These are phyloP conservation scores for Brassicogethes aeneus DNA, from an alignment of 2,888 invertebrate species.

Conservation along the genomic window DNA sequence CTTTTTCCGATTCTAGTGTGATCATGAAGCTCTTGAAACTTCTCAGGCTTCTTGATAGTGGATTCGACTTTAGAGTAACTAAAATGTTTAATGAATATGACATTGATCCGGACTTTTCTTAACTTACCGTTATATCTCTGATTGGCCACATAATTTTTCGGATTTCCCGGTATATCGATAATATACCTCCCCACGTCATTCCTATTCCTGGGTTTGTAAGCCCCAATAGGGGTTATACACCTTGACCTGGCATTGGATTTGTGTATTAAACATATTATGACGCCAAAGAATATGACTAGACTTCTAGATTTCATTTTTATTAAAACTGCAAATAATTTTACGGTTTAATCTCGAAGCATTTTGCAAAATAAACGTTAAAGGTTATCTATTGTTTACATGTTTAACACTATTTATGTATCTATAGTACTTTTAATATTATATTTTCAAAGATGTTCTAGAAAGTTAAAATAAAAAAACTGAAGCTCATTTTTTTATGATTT, in stretches of 20 bases:
- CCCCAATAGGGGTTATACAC: conserved; percentile 35
- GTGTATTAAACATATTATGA: not conserved
- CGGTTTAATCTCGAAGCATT: too few relatives aligned
- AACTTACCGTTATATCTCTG: conserved; percentile 25
- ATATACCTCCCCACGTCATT: conserved; percentile 44
- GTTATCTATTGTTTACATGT: too few relatives aligned
- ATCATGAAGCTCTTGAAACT: conserved; percentile 21
- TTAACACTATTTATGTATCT: too few relatives aligned
- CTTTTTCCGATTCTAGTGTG: conserved; percentile 47
- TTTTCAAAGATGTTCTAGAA: too few relatives aligned
- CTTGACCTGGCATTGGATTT: not conserved
- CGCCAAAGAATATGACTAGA: not conserved
- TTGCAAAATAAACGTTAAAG: too few relatives aligned
- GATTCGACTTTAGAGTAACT: conserved; percentile 23
- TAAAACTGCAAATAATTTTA: too few relatives aligned
- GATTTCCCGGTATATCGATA: conserved; percentile 27
- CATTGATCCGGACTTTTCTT: not conserved
- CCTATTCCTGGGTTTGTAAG: conserved; percentile 40
- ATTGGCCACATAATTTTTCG: conserved; percentile 23
- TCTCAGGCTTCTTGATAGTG: conserved; percentile 8
- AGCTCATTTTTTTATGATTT: too few relatives aligned
- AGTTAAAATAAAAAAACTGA: too few relatives aligned
- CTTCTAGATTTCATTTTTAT: not conserved
- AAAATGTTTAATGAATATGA: not conserved
- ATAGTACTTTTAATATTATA: too few relatives aligned